Base-by-base conservation (phyloP, 2,797 vertebrate genomes). In the Champsocephalus gunnari region DNA sequence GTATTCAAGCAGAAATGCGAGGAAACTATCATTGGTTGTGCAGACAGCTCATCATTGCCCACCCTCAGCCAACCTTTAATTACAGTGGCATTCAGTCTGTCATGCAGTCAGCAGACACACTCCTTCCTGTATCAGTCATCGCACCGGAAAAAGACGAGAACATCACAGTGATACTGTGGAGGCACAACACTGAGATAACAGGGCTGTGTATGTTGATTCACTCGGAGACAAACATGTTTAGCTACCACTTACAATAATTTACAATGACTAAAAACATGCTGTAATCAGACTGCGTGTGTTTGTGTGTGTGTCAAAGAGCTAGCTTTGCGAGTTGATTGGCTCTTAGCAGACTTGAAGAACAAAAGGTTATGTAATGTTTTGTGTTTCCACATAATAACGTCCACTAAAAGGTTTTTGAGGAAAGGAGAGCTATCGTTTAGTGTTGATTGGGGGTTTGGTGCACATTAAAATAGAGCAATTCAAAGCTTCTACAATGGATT, bases 31-130 rank as follows among this genome's bases (percentile, higher is more conserved):
- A 73, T 51, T 45, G 71, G 38, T 69, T 9, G 72, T 41, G 56
- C 79, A 90, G 83, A 87, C 71, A 80, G 79, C 77, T 82, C 69
- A 75, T 83, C 77, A 73, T 34, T 79, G 71, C 73, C 81, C 74
- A 76, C 74, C 70, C 68, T 86, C 73, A 68, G 66, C 81, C 80
- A 88, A 54, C 75, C 74, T 85, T 84, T 91, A 89, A 93, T 90
- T 79, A 87, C 49, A 47, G 60, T 67, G 82, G 71, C 79, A 84
- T 80, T 80, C 85, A 73, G 62, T 76, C 65, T 12, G 60, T 85
- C 74, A 53, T 55, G 77, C 67, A 58, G 77, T 73, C 71, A 51
- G 79, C 64, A 66, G 71, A 77, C 53, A 77, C 83, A 84, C 72
- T 75, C 70, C 74, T 73, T 73, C 62, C 58, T 50, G 67, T 69